Percentiles rank a stretch among this genome's conserved stretches.
Conservation (phyloP, 2,888 invertebrate species). For the Leucozona laternaria region DNA sequence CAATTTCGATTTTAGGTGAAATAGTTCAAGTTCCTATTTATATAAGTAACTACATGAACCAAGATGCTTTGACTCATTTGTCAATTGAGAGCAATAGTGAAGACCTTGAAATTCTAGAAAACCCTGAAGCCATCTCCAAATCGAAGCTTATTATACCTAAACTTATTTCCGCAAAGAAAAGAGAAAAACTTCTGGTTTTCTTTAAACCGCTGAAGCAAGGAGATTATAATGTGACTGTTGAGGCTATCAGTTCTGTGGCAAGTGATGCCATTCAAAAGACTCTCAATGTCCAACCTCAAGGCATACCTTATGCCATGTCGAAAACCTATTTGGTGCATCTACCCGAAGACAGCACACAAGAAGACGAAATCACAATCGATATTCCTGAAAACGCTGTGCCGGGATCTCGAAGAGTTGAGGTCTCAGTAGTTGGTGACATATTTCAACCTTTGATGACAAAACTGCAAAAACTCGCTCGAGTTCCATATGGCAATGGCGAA, state of each 20-base stretch:
- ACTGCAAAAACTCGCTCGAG: constrained; percentile 85
- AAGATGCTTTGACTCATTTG: constrained; percentile 87
- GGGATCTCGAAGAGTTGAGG: constrained; percentile 85
- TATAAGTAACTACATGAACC: constrained; percentile 89
- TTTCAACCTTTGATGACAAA: constrained; percentile 85
- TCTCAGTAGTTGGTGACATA: constrained; percentile 85
- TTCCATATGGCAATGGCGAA: constrained; percentile 89
- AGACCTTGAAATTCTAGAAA: constrained; percentile 78
- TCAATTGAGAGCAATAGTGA: constrained; percentile 87
- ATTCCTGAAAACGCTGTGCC: constrained; percentile 85
- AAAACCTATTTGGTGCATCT: constrained; percentile 89
- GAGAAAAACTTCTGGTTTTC: constrained; percentile 86
- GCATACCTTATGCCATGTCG: constrained; percentile 87
- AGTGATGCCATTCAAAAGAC: constrained; percentile 87
- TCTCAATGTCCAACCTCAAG: constrained; percentile 89
- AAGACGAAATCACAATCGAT: constrained; percentile 83
- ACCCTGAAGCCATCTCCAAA: neutral
- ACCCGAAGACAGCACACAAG: constrained; percentile 84
- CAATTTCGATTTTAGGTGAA: constrained; percentile 83
- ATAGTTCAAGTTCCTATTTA: constrained; percentile 89
- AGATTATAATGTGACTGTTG: constrained; percentile 87
- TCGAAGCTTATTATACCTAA: neutral
- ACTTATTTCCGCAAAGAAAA: constrained; percentile 30
- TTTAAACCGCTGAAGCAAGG: constrained; percentile 89
- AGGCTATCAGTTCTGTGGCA: constrained; percentile 84